These are phyloP conservation scores for Larimichthys crocea DNA, from an alignment of 2,113 vertebrate species.

Conservation along the genomic window DNA sequence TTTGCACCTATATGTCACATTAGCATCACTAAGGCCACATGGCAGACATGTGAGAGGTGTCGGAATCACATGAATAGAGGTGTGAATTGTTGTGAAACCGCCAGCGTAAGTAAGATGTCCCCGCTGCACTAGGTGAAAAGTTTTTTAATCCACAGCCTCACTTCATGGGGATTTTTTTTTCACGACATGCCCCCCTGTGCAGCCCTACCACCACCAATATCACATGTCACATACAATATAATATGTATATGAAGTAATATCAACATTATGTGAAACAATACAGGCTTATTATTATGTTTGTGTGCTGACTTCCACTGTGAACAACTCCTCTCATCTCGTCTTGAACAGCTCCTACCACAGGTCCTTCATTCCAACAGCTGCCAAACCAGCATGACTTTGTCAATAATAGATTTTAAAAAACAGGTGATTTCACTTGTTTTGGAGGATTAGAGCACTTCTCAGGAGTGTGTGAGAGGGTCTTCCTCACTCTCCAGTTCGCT, in stretches of 20 bases:
- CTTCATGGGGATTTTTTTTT: neutral
- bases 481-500: neutral
- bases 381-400: neutral
- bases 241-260: neutral
- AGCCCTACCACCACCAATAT: neutral
- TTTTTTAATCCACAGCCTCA: neutral
- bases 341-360: neutral
- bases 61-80: neutral
- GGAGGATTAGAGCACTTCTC: neutral
- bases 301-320: neutral
- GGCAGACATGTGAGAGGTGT: neutral
- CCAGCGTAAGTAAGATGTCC: neutral
- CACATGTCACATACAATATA: neutral
- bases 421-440: neutral
- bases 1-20: slow-evolving; percentile 30
- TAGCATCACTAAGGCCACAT: slow-evolving; percentile 6
- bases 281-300: neutral
- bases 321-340: too few relatives aligned
- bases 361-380: too few relatives aligned
- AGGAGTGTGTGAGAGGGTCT: neutral
- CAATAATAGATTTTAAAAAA: neutral
- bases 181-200: neutral
- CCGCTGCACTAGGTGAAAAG: neutral
- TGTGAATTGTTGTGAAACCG: slow-evolving; percentile 4
- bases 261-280: neutral